Conservation (phyloP, 64 coral and sea anemone species). For the Catalaphyllia jardinei region DNA sequence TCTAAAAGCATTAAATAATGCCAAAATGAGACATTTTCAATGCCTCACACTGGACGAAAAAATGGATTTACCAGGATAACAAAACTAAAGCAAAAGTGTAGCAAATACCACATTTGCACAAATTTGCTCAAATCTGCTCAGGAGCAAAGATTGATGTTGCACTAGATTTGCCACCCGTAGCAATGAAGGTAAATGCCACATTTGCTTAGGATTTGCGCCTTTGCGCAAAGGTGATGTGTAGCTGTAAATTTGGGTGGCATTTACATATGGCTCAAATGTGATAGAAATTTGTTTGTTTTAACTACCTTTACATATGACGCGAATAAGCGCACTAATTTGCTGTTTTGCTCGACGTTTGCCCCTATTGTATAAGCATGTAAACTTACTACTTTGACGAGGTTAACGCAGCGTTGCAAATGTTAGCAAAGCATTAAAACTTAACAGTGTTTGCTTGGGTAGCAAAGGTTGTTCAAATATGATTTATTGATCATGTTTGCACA, state of each 20-base stretch:
- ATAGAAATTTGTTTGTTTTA: no score
- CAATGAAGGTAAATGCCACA: not conserved
- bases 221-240: not conserved
- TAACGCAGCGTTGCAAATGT: not conserved
- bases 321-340: no score
- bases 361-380: no score
- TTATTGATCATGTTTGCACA: conserved; percentile 9
- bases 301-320: no score
- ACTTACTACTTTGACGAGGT: not conserved
- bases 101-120: not conserved
- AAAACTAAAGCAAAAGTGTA: conserved; percentile 8
- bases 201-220: conserved; percentile 3
- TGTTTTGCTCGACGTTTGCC: no score
- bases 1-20: no score
- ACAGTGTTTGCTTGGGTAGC: not conserved
- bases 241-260: no score
- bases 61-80: not conserved
- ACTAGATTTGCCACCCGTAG: conserved; percentile 7
- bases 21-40: no score
- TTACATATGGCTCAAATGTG: no score
- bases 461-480: not conserved
- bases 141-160: conserved; percentile 4
- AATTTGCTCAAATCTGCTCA: conserved; percentile 1
- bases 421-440: not conserved
- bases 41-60: no score